Evolutionary conservation across 2,888 invertebrate genomes (phyloP).

Genomic region (Cryptocephalus moraei): DNA sequence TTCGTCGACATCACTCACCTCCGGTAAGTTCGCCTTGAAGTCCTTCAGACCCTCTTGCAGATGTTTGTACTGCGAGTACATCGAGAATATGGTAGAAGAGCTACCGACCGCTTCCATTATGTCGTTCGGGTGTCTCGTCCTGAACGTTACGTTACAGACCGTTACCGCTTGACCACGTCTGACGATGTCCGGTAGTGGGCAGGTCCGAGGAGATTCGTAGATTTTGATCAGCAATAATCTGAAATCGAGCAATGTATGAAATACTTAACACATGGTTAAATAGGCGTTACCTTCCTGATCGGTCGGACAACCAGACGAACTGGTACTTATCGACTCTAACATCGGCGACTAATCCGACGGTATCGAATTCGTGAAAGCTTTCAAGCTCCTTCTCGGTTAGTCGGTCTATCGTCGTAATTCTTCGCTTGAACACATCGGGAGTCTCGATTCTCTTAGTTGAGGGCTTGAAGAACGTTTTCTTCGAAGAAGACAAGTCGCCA

Average conservation of each 20-base stretch:
- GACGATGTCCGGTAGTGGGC: constrained; percentile 45
- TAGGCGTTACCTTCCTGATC: constrained; percentile 39
- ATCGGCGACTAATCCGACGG: constrained; percentile 55
- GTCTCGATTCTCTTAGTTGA: constrained; percentile 1
- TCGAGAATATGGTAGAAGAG: constrained; percentile 51
- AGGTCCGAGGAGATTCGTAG: constrained; percentile 36
- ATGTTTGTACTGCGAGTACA: constrained; percentile 46
- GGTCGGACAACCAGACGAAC: constrained; percentile 50
- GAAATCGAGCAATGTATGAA: constrained; percentile 10
- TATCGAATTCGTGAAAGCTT: constrained; percentile 60
- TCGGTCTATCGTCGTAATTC: constrained; percentile 37
- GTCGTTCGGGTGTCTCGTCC: constrained; percentile 37
- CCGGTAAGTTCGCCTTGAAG: constrained; percentile 33
- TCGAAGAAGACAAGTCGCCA: constrained; percentile 22
- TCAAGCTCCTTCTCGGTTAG: constrained; percentile 21
- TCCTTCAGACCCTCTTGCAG: constrained; percentile 40
- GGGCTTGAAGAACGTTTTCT: constrained; percentile 22
- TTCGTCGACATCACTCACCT: constrained; percentile 16
- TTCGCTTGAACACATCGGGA: constrained; percentile 22
- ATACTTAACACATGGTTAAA: neutral
- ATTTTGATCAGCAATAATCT: constrained; percentile 38
- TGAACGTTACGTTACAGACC: constrained; percentile 53
- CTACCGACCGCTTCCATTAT: constrained; percentile 52
- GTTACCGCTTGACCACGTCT: constrained; percentile 47
- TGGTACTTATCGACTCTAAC: constrained; percentile 44